Base-by-base conservation (phyloP, 2,113 vertebrate genomes). In the Mobula birostris region DNA sequence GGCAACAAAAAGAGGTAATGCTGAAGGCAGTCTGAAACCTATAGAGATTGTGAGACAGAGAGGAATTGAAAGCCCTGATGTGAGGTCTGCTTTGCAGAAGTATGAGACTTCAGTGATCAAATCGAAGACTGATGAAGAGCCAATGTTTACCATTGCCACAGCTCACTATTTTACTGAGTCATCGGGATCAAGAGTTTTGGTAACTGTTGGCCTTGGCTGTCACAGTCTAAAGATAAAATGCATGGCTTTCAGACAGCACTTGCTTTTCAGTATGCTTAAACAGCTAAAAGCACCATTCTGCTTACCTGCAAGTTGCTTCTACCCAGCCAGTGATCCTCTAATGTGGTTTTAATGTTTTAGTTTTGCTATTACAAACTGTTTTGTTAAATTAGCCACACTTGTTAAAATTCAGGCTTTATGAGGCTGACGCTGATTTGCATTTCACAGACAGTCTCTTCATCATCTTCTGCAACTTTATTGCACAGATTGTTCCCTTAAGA, bases 101-200 rank as follows among this genome's bases (percentile, higher is more conserved):
- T 96, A 96, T 94, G 97, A 97, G 95, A 97, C 96, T 95, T 95
- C 91, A 56, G 74, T 97, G 94, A 96, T 96, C 2, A 96, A 97
- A 74, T 96, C 96, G 96, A 95, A 96, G 95, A 96, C 97, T 82
- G 96, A 96, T 95, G 96, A 96, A 96, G 97, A 97, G 56, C 96
- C 96, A 0, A 95, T 96, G 78, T 95, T 96, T 95, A 97, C 97
- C 90, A 95, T 97, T 56, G 96, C 97, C 94, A 97, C 97, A 78
- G 96, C 97, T 95, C 96, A 96, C 95, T 97, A 97, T 95, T 95
- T 98, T 95, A 96, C 96, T 48, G 97, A 97, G 95, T 97, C 97
- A 0, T 96, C 98, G 0, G 95, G 97, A 0, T 95, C 97, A 95
- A 97, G 94, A 98, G 97, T 98, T 94, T 97, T 97, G 97, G 97